Percentiles rank a stretch among this genome's conserved stretches.
Conservation (phyloP, 2,888 invertebrate species). For the Sinohyriopsis cumingii region DNA sequence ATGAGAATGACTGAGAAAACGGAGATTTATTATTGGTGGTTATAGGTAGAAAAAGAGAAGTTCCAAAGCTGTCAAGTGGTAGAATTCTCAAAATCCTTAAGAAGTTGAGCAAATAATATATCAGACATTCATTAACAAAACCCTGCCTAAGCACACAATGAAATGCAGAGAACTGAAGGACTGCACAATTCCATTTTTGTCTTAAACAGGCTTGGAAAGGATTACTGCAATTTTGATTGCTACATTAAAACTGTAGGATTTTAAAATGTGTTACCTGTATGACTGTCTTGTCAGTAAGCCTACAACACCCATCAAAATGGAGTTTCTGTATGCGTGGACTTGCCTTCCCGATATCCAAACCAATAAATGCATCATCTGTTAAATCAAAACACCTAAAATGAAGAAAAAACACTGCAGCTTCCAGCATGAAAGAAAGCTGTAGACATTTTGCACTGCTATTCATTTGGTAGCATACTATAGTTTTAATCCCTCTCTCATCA, state of each 20-base stretch:
- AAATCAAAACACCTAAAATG: constrained; percentile 49
- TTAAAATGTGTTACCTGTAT: constrained; percentile 22
- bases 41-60: no score
- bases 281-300: constrained; percentile 42
- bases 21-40: no score
- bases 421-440: not conserved
- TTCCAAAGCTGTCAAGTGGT: no score
- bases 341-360: constrained; percentile 15
- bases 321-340: constrained; percentile 41
- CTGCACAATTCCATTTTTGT: no score
- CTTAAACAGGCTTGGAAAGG: no score
- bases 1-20: no score
- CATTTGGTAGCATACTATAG: no score
- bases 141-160: no score
- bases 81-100: no score
- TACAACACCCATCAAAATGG: constrained; percentile 52
- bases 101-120: no score
- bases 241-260: not conserved
- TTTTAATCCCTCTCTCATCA: not conserved
- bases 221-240: not conserved
- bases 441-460: not conserved
- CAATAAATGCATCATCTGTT: constrained; percentile 39
- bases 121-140: no score
- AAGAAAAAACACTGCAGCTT: not conserved
- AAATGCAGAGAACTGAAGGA: no score